Conservation (phyloP, 2,888 invertebrate genomes). For the Amiota communis region DNA sequence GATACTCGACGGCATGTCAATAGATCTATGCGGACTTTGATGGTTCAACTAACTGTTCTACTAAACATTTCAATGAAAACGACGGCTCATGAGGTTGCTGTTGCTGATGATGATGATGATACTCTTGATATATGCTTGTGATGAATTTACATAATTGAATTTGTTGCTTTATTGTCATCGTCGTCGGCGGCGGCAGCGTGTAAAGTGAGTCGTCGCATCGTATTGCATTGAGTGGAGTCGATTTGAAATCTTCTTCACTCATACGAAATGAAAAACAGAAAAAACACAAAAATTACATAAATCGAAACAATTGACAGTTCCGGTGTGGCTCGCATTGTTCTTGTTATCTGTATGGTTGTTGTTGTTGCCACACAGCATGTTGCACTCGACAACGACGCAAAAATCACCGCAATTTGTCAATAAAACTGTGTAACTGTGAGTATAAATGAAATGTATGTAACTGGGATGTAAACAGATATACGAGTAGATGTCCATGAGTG, state of each 20-base stretch:
- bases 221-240: too few species aligned
- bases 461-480: not conserved
- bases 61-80: not conserved
- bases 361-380: slow-evolving; percentile 15
- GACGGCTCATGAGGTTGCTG: not conserved
- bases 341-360: slow-evolving; percentile 7
- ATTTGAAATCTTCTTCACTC: too few species aligned
- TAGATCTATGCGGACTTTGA: not conserved
- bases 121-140: slow-evolving; percentile 6
- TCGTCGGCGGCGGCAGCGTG: slow-evolving; percentile 51
- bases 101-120: slow-evolving; percentile 1
- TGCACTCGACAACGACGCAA: slow-evolving; percentile 49
- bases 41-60: too few species aligned
- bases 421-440: slow-evolving; percentile 53
- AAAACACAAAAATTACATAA: too few species aligned
- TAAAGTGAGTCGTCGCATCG: too few species aligned
- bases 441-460: not conserved
- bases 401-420: slow-evolving; percentile 72
- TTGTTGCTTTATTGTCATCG: slow-evolving; percentile 73
- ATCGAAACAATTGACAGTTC: slow-evolving; percentile 71
- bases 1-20: slow-evolving; percentile 8
- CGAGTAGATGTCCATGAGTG: not conserved
- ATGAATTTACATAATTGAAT: slow-evolving; percentile 72
- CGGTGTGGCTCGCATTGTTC: slow-evolving; percentile 60
- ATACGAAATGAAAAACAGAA: too few species aligned